Evolutionary conservation across 2,797 vertebrate species (phyloP).

Genomic region (Centroberyx gerrardi): DNA sequence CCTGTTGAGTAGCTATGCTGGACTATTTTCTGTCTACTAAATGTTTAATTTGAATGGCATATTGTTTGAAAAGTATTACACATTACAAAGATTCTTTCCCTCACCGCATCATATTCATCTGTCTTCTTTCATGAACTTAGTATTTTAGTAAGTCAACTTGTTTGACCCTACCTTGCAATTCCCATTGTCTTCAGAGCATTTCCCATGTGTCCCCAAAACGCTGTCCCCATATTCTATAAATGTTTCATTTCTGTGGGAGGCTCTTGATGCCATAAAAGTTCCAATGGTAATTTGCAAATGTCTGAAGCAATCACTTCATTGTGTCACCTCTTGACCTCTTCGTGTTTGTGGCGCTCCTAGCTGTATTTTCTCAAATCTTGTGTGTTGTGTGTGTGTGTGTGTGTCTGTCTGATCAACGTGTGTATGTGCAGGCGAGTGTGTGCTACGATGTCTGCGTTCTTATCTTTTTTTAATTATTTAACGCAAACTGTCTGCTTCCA

Average conservation of each 20-base stretch:
- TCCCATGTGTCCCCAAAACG: slow-evolving; percentile 16
- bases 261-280: slow-evolving; percentile 36
- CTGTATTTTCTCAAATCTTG: slow-evolving; percentile 1
- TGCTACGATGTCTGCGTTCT: neutral
- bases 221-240: slow-evolving; percentile 32
- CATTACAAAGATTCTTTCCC: no score
- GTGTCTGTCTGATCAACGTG: neutral
- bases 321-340: slow-evolving; percentile 34
- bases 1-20: no score
- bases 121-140: neutral
- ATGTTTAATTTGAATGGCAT: no score
- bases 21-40: no score
- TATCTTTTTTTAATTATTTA: slow-evolving; percentile 61
- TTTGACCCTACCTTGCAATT: slow-evolving; percentile 39
- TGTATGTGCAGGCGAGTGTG: neutral
- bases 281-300: slow-evolving; percentile 53
- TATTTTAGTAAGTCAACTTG: slow-evolving; percentile 47
- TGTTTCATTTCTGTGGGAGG: slow-evolving; percentile 34
- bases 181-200: slow-evolving; percentile 18
- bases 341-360: slow-evolving; percentile 15
- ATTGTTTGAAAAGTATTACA: no score
- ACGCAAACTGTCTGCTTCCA: slow-evolving; percentile 28
- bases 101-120: no score
- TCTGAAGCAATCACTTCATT: slow-evolving; percentile 51
- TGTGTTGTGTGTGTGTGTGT: neutral